phyloP scores from a whole-genome alignment of 1,140 invertebrate species.

The Trinorchestia longiramus region DNA sequence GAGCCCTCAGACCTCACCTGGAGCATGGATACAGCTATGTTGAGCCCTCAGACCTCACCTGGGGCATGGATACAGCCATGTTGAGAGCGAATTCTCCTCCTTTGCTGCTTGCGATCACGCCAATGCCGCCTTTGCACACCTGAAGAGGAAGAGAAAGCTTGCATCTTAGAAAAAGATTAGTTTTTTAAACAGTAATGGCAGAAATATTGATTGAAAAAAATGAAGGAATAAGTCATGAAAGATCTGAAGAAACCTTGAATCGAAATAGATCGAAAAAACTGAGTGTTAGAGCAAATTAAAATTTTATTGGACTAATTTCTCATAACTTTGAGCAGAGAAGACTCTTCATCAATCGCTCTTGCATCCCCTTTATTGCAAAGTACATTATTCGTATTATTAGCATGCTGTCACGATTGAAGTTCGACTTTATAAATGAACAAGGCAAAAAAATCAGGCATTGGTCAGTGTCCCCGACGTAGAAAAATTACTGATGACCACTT shows the following conservation, averaged over 20 bases:
- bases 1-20: too few species aligned
- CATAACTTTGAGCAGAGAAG: too few species aligned
- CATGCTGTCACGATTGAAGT: background rate
- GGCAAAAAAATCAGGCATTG: background rate
- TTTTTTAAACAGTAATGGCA: background rate
- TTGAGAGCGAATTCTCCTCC: conserved; percentile 61
- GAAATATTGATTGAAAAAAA: background rate
- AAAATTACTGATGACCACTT: background rate
- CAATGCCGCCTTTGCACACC: conserved; percentile 60
- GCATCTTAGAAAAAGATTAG: background rate
- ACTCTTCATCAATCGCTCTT: too few species aligned
- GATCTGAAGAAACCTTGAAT: background rate
- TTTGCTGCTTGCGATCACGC: conserved; percentile 61
- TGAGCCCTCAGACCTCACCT: conserved; percentile 57
- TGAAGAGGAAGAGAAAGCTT: too few species aligned
- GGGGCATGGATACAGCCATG: conserved; percentile 61
- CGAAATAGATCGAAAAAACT: background rate
- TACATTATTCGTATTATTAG: too few species aligned
- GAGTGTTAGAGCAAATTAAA: background rate
- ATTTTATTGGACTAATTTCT: too few species aligned
- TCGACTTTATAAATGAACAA: background rate
- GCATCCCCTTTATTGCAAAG: too few species aligned
- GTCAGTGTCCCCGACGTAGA: background rate
- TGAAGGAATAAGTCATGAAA: background rate
- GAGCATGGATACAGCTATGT: conserved; percentile 55